phyloP scores from a whole-genome alignment of 2,113 vertebrate genomes.

The Raja brachyura region DNA sequence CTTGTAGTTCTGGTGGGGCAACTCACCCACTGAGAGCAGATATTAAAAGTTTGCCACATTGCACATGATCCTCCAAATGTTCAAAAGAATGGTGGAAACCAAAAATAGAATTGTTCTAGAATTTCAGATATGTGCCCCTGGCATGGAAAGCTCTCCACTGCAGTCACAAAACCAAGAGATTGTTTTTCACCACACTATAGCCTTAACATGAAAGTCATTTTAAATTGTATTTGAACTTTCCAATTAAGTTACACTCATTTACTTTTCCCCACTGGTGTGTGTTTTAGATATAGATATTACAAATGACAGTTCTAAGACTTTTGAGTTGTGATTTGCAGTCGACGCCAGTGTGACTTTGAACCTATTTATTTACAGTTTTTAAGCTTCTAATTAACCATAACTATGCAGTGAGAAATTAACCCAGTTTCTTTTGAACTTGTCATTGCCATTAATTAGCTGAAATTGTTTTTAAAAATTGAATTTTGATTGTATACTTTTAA shows the following conservation, averaged over 20 bases:
- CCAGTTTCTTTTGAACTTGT: background rate
- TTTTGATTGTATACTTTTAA: background rate
- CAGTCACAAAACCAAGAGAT: background rate
- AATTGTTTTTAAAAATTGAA: background rate
- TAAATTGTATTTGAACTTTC: background rate
- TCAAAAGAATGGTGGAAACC: background rate
- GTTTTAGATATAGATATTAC: background rate
- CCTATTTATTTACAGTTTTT: background rate
- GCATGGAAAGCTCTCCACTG: background rate
- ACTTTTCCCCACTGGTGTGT: background rate
- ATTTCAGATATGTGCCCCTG: slow-evolving; percentile 9
- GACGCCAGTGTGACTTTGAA: background rate
- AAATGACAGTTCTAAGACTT: background rate
- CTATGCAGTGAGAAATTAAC: background rate
- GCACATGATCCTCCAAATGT: background rate
- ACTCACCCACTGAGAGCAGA: background rate
- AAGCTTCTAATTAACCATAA: slow-evolving; percentile 10
- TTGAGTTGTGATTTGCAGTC: background rate
- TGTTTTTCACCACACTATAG: too few relatives aligned
- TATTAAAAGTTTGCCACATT: background rate
- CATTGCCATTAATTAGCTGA: background rate
- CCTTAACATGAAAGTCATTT: background rate
- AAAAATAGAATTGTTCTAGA: background rate
- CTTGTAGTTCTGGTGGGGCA: background rate
- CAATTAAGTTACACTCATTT: background rate